Conservation (phyloP, 2,797 vertebrate species). For the Phataginus tetradactyla region DNA sequence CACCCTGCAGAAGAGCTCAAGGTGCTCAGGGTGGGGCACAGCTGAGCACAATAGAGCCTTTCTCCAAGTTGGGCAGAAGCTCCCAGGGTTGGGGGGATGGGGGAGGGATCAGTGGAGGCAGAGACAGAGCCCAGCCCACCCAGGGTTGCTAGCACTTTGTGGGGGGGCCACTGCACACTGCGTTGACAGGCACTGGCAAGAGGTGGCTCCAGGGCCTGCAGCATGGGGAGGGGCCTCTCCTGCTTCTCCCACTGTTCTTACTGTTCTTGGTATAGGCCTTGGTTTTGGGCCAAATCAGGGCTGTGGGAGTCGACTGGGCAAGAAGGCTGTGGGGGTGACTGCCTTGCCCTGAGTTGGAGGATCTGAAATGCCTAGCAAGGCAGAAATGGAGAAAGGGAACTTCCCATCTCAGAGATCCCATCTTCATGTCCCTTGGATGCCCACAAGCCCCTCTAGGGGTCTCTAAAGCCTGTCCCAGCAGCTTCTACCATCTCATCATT, state of each 20-base stretch:
- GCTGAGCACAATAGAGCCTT: constrained; percentile 63
- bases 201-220: not conserved
- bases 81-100: not conserved
- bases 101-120: not conserved
- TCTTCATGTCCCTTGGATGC: not conserved
- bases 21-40: not conserved
- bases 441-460: not conserved
- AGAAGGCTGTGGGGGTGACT: not conserved
- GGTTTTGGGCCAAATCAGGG: not conserved
- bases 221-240: not conserved
- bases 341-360: not conserved
- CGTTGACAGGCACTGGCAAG: not conserved
- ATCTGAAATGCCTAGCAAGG: not conserved
- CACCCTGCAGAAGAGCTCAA: not conserved
- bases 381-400: not conserved
- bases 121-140: constrained; percentile 7
- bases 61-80: constrained; percentile 49
- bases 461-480: not conserved
- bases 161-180: not conserved
- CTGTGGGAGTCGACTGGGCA: not conserved
- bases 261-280: not conserved
- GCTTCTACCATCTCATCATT: not conserved
- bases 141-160: not conserved
- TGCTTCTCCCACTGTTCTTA: not conserved
- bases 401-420: not conserved